Conservation (phyloP, 2,888 invertebrate genomes). For the Rotaria sp. region DNA sequence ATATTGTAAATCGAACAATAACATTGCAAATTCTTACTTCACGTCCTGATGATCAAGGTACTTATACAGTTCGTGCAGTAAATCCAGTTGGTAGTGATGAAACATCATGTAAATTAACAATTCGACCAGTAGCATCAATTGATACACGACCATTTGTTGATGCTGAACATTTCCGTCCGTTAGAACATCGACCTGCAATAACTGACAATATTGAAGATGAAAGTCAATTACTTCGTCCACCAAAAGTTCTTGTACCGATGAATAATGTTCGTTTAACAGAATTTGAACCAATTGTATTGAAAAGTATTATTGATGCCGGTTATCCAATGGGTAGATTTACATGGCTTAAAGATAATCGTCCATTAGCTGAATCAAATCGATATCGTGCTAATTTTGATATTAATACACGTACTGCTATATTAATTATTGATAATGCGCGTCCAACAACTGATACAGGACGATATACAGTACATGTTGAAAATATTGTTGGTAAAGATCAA, state of each 20-base stretch:
- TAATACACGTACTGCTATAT: neutral
- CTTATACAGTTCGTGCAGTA: slow-evolving; percentile 49
- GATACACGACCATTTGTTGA: slow-evolving; percentile 32
- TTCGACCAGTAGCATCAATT: slow-evolving; percentile 7
- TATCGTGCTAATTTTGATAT: slow-evolving; percentile 29
- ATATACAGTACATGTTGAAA: slow-evolving; percentile 32
- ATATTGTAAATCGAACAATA: slow-evolving; percentile 29
- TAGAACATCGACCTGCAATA: neutral
- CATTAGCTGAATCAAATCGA: slow-evolving; percentile 35
- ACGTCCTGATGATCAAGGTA: slow-evolving; percentile 38
- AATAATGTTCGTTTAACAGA: slow-evolving; percentile 47
- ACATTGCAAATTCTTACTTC: slow-evolving; percentile 72
- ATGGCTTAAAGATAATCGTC: slow-evolving; percentile 41
- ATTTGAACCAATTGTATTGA: slow-evolving; percentile 59
- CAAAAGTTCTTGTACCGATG: slow-evolving; percentile 34
- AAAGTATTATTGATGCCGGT: slow-evolving; percentile 57
- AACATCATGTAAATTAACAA: slow-evolving; percentile 27
- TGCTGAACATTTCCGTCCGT: slow-evolving; percentile 21
- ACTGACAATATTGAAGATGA: neutral
- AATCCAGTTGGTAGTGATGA: slow-evolving; percentile 50
- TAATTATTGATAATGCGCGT: slow-evolving; percentile 20
- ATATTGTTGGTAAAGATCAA: slow-evolving; percentile 32
- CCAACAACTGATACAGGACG: slow-evolving; percentile 30
- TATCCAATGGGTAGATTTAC: slow-evolving; percentile 31
- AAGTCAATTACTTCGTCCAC: slow-evolving; percentile 1